A percentile compares a stretch with the other conserved stretches of the same genome.
Evolutionary conservation across 2,113 vertebrate genomes (phyloP).

Genomic region (Pachyramphus minor): DNA sequence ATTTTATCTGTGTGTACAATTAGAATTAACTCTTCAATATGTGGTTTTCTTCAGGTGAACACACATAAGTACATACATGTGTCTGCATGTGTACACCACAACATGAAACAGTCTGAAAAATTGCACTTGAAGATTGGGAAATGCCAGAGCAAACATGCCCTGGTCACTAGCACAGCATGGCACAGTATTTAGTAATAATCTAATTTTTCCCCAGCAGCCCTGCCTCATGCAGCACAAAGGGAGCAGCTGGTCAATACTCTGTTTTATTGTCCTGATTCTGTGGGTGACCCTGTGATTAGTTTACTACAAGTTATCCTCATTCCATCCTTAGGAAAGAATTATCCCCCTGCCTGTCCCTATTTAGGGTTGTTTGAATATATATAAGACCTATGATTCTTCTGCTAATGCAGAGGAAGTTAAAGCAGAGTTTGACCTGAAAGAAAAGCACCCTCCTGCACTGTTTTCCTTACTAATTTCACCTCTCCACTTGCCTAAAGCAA

Average conservation of each 20-base stretch:
- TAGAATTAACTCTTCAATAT: not conserved
- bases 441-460: not conserved
- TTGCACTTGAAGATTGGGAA: not conserved
- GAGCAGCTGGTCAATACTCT: not conserved
- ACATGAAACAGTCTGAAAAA: not conserved
- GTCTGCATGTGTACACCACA: not conserved
- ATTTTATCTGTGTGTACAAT: not conserved
- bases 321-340: not conserved
- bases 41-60: not conserved
- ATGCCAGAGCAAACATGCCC: not conserved
- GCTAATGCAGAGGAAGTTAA: not conserved
- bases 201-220: not conserved
- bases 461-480: not conserved
- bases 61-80: not conserved
- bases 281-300: not conserved
- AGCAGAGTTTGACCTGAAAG: not conserved
- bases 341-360: not conserved
- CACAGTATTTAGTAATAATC: not conserved
- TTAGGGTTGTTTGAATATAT: not conserved
- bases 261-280: not conserved
- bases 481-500: not conserved
- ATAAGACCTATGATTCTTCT: not conserved
- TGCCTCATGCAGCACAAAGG: not conserved
- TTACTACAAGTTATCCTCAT: not conserved
- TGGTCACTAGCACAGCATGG: not conserved